Evolutionary conservation across 2,888 invertebrate species (phyloP).

Genomic region (Ormyrus labotus): DNA sequence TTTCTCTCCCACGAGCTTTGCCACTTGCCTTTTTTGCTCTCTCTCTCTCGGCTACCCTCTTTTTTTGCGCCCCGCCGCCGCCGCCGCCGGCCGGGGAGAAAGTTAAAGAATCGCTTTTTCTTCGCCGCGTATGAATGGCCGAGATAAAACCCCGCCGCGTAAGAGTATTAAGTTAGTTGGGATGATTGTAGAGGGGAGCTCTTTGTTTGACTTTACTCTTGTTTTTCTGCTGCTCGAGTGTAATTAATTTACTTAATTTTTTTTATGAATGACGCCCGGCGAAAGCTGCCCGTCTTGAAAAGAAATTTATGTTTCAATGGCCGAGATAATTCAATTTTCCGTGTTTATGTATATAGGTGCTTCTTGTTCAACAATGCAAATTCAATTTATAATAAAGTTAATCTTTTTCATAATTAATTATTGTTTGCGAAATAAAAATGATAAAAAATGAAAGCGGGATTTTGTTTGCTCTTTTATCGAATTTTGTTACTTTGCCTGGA

Average conservation of each 20-base stretch:
- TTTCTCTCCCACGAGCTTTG: conserved; percentile 16
- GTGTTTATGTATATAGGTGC: too few species aligned
- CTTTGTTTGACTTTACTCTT: not conserved
- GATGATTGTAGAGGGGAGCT: conserved; percentile 25
- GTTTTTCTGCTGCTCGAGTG: not conserved
- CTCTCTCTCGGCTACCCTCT: conserved; percentile 7
- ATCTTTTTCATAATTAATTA: not conserved
- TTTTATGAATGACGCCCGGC: not conserved
- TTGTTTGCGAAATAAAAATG: not conserved
- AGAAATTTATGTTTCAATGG: too few species aligned
- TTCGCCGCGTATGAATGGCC: conserved; percentile 47
- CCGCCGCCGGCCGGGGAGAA: conserved; percentile 2
- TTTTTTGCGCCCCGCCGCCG: not conserved
- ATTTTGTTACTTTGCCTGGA: too few species aligned
- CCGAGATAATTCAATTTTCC: too few species aligned
- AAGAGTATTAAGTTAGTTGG: conserved; percentile 49
- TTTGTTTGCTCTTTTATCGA: too few species aligned
- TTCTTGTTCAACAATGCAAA: too few species aligned
- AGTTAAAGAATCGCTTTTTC: conserved; percentile 50
- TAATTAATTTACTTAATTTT: conserved; percentile 15
- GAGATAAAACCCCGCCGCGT: conserved; percentile 39
- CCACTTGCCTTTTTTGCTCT: conserved; percentile 25
- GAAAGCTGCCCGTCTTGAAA: not conserved
- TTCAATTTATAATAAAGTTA: not conserved
- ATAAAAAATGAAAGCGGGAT: not conserved